A percentile compares a stretch with the other conserved stretches of the same genome.
phyloP scores from a whole-genome alignment of 1,140 invertebrate genomes.

The Sycophila sp. region DNA sequence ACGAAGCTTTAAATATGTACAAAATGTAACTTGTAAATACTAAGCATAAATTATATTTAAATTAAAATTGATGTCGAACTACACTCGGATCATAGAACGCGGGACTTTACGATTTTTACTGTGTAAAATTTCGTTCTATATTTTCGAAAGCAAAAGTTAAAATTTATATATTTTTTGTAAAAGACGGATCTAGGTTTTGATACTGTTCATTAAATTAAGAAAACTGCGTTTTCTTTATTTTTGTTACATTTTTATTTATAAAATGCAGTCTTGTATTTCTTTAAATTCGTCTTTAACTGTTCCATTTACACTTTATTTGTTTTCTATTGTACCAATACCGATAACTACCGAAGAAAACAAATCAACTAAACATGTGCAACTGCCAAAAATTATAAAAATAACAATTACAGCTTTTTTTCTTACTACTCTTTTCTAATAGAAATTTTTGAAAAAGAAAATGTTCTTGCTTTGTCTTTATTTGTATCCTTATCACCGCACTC shows the following conservation, averaged over 20 bases:
- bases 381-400: conserved; percentile 2
- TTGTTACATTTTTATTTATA: conserved; percentile 25
- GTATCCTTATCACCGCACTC: no score
- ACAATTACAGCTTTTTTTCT: not conserved
- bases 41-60: conserved; percentile 33
- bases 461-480: no score
- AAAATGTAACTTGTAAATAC: conserved; percentile 37
- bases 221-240: conserved; percentile 14
- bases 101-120: conserved; percentile 31
- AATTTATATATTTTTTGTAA: conserved; percentile 21
- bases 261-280: not conserved
- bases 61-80: conserved; percentile 17
- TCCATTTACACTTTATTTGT: not conserved
- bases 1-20: conserved; percentile 36
- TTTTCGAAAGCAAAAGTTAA: conserved; percentile 21
- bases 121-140: conserved; percentile 26
- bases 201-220: conserved; percentile 20
- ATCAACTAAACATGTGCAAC: conserved; percentile 2
- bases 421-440: not conserved
- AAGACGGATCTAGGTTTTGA: conserved; percentile 13
- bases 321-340: not conserved
- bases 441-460: not conserved
- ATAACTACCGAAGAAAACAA: not conserved
- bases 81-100: conserved; percentile 18
- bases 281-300: not conserved